A percentile compares a stretch with the other conserved stretches of the same genome.
Conservation (phyloP, 2,888 invertebrate species). For the Patella pellucida region DNA sequence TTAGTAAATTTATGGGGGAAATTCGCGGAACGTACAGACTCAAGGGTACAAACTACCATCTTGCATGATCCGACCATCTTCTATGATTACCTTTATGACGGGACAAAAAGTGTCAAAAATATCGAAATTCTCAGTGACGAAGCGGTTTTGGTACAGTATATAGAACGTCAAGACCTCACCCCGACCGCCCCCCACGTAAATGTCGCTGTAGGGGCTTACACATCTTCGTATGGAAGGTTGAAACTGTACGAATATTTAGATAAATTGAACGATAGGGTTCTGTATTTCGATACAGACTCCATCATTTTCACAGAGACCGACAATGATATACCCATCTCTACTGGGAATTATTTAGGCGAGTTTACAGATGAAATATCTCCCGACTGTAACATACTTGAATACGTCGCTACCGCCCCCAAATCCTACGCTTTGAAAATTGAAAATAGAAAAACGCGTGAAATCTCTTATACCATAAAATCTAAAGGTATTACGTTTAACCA, state of each 20-base stretch:
- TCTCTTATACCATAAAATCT: slow-evolving; percentile 24
- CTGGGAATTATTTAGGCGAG: slow-evolving; percentile 33
- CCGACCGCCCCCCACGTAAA: not conserved
- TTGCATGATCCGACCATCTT: not conserved
- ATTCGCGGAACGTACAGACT: not conserved
- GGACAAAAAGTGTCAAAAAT: not conserved
- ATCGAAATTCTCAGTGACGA: not conserved
- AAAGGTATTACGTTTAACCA: slow-evolving; percentile 25
- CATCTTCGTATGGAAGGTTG: slow-evolving; percentile 62
- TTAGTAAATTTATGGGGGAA: not conserved
- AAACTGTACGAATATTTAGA: slow-evolving; percentile 63
- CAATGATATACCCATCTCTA: slow-evolving; percentile 15
- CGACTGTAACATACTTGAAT: slow-evolving; percentile 47
- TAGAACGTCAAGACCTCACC: no score
- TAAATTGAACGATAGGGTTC: slow-evolving; percentile 48
- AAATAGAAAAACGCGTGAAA: slow-evolving; percentile 7
- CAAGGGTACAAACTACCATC: not conserved
- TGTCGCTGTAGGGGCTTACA: slow-evolving; percentile 61
- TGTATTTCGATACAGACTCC: slow-evolving; percentile 69
- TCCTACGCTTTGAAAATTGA: slow-evolving; percentile 28
- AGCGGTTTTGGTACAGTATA: not conserved
- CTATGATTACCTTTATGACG: not conserved
- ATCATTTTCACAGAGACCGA: slow-evolving; percentile 52
- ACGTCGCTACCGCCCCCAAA: slow-evolving; percentile 27
- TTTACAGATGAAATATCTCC: slow-evolving; percentile 38